These are phyloP conservation scores for Anabacerthia variegaticeps DNA, from an alignment of 2,797 vertebrate species.

Conservation along the genomic window DNA sequence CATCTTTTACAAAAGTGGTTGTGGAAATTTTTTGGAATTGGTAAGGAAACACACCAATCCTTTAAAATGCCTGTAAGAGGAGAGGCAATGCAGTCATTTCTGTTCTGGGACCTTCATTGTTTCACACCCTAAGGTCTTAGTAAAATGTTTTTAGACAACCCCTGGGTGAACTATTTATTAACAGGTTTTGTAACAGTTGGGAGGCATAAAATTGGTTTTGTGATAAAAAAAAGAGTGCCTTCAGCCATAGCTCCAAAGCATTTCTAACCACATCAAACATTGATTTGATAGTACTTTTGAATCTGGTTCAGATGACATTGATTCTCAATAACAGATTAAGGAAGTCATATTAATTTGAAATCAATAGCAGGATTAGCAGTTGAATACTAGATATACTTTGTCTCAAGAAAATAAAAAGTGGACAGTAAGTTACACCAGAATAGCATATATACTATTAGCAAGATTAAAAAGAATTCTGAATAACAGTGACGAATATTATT, in stretches of 20 bases:
- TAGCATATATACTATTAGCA: background rate
- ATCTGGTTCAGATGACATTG: background rate
- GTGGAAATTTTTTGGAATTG: background rate
- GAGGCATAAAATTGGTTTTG: background rate
- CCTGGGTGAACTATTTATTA: background rate
- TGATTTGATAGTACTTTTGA: background rate
- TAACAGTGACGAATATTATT: background rate
- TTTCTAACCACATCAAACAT: background rate
- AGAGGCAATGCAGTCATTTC: background rate
- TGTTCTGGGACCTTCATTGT: background rate
- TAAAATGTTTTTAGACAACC: background rate
- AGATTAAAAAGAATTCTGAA: background rate
- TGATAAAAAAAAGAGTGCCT: background rate
- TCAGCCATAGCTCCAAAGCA: background rate
- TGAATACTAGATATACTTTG: background rate
- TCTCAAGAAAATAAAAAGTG: background rate
- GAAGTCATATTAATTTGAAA: background rate
- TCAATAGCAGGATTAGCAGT: background rate
- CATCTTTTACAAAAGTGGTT: background rate
- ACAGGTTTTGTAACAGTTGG: background rate
- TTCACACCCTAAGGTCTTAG: background rate
- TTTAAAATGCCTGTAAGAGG: background rate
- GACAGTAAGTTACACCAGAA: background rate
- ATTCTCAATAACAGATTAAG: background rate
- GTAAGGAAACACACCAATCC: background rate